Base-by-base conservation (phyloP, 2,888 invertebrate genomes). In the Euphydryas editha region DNA sequence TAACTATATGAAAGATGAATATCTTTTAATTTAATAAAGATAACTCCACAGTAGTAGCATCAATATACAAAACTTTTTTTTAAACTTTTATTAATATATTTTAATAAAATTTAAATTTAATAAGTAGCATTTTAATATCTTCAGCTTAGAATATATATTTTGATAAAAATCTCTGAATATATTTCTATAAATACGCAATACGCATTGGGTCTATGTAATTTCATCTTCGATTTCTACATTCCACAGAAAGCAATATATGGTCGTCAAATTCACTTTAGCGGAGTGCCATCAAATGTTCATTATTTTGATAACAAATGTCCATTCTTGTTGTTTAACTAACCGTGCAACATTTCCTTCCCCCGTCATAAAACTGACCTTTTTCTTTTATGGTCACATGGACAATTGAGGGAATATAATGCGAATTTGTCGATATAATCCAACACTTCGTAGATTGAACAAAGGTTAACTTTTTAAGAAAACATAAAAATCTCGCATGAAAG, bases 251-350 rank as follows among this genome's bases (percentile, higher is more conserved):
- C 59, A 70, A 72, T 71, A 64, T 67, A 59, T 57, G 68, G 62
- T 65, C 69, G 68, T 69, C 67, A 70, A 75, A 73, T 76, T 78
- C 75, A 75, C 74, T 75, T 76, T 75, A 82, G 79, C 62, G 69
- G 67, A 66, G 77, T 79, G 75, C 78, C 73, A 80, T 78, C 77
- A 77, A 75, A 74, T 76, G 79, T 78, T 82, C 79, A 81, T 83
- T 84, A 84, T 87, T 83, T 82, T 80, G 83, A 65, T 75, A 81
- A 77, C 77, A 78, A 78, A 81, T 81, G 83, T 80, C 83, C 83
- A 86, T 85, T 87, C 84, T 84, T 80, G 83, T 83, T 88, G 87
- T 87, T 82, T 84, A 86, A 87, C 84, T 85, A 89, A 88, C 84
- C 84, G 80, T 81, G 77, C 77, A 77, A 80, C 82, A 81, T 85